Conservation (phyloP, 1,140 invertebrate genomes). For the Bombus huntii region DNA sequence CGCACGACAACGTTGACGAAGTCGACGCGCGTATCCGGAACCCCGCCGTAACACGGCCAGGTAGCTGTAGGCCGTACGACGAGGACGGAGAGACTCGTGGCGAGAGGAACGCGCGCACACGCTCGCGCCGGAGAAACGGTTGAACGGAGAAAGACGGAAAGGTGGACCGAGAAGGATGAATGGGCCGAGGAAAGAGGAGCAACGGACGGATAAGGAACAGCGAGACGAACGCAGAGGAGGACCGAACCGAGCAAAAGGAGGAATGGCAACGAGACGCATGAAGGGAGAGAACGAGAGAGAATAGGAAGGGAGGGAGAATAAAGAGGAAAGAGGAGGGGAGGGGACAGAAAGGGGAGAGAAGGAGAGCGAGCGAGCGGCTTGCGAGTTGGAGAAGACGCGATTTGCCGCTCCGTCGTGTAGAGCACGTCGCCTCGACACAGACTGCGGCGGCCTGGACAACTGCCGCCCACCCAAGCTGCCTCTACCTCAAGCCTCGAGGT, state of each 20-base stretch:
- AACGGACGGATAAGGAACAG: conserved; percentile 15
- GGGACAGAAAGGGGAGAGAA: conserved; percentile 16
- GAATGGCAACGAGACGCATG: neutral
- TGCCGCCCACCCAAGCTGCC: conserved; percentile 77
- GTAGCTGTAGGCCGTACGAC: conserved; percentile 32
- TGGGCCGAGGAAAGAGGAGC: conserved; percentile 42
- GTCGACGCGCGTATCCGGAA: conserved; percentile 60
- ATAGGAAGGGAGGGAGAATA: neutral
- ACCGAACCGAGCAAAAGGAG: conserved; percentile 11
- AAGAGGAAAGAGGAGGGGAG: neutral
- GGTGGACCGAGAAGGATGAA: conserved; percentile 45
- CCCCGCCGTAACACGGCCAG: conserved; percentile 48
- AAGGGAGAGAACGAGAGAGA: conserved; percentile 6
- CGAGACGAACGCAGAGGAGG: conserved; percentile 33
- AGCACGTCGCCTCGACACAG: conserved; percentile 77
- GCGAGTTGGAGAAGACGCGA: conserved; percentile 71
- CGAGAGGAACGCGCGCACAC: conserved; percentile 43
- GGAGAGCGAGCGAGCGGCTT: conserved; percentile 50
- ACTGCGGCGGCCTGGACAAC: conserved; percentile 76
- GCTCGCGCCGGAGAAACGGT: conserved; percentile 6
- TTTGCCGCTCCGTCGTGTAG: conserved; percentile 74
- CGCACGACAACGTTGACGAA: conserved; percentile 58
- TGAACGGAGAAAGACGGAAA: conserved; percentile 37
- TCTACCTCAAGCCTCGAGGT: conserved; percentile 48
- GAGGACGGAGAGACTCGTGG: conserved; percentile 38